phyloP scores from a whole-genome alignment of 2,888 invertebrate species.

The Agrenia bidenticulata region DNA sequence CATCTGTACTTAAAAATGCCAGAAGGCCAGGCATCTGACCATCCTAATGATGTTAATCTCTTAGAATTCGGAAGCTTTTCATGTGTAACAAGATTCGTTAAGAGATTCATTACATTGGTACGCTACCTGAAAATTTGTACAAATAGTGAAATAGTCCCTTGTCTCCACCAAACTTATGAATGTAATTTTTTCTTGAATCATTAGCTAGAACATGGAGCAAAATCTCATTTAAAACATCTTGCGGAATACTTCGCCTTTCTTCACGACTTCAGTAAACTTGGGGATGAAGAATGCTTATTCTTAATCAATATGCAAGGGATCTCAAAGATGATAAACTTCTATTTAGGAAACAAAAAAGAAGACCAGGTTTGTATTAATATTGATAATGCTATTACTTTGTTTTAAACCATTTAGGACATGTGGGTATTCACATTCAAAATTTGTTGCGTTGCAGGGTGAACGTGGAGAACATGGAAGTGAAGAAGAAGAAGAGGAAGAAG shows the following conservation, averaged over 20 bases:
- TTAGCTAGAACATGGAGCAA: conserved; percentile 81
- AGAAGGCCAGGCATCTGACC: conserved; percentile 59
- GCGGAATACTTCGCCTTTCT: conserved; percentile 90
- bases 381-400: conserved; percentile 1
- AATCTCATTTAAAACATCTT: conserved; percentile 80
- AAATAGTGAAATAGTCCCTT: not conserved
- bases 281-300: conserved; percentile 88
- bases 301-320: conserved; percentile 83
- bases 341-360: conserved; percentile 78
- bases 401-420: not conserved
- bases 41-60: conserved; percentile 64
- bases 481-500: conserved; percentile 69
- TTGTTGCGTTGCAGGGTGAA: not conserved
- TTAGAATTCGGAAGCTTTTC: conserved; percentile 70
- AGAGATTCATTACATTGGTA: conserved; percentile 79
- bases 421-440: not conserved
- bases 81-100: conserved; percentile 89
- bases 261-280: conserved; percentile 93
- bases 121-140: conserved; percentile 55
- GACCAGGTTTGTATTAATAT: conserved; percentile 72
- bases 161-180: not conserved
- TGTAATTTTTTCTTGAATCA: conserved; percentile 33
- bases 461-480: conserved; percentile 66
- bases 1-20: conserved; percentile 64
- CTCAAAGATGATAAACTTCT: conserved; percentile 86